phyloP scores from a whole-genome alignment of 2,113 vertebrate genomes.

The Gymnobelideus leadbeateri region DNA sequence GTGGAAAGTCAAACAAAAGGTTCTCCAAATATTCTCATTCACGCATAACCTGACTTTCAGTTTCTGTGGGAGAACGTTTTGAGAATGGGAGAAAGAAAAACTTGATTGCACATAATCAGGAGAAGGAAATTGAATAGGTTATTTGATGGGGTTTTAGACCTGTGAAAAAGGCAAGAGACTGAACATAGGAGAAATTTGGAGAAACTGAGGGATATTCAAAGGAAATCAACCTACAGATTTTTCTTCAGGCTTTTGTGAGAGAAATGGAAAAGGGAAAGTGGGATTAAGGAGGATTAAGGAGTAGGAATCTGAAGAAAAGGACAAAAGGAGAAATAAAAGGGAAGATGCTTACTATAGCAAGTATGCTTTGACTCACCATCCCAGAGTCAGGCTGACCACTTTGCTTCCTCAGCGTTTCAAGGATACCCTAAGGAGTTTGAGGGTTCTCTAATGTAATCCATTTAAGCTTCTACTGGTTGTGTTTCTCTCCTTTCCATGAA shows the following conservation, averaged over 20 bases:
- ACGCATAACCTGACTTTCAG: neutral
- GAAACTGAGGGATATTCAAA: neutral
- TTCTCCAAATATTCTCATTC: neutral
- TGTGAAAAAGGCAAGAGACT: neutral
- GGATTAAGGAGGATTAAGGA: neutral
- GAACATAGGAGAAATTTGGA: neutral
- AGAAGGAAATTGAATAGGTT: too few species aligned
- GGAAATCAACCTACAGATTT: neutral
- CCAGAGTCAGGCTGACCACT: neutral
- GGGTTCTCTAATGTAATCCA: neutral
- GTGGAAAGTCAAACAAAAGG: neutral
- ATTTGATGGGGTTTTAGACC: too few species aligned
- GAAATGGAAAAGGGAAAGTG: neutral
- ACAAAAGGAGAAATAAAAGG: neutral
- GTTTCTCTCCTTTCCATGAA: neutral
- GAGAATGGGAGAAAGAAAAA: neutral
- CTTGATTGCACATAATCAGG: neutral
- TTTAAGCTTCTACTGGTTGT: neutral
- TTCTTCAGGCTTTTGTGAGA: neutral
- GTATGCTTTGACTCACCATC: neutral
- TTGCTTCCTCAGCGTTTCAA: neutral
- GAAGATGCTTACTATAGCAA: neutral
- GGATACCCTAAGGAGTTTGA: neutral
- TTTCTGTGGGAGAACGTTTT: neutral
- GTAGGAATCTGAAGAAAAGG: neutral